Evolutionary conservation across 2,113 vertebrate genomes (phyloP).

Genomic region (Emydura subglobosa): DNA sequence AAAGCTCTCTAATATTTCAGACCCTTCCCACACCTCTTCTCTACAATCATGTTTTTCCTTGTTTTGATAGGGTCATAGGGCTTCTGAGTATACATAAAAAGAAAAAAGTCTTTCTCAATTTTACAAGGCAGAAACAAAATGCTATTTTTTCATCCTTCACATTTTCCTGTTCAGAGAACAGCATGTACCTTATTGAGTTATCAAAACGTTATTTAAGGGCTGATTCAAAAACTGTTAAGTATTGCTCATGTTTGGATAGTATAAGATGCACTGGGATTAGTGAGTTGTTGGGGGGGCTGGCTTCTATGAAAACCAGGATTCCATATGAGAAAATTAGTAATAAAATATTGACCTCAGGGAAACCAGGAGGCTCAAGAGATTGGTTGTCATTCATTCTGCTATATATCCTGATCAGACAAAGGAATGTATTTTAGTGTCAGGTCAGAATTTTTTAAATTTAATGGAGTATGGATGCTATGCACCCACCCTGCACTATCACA

Average conservation of each 20-base stretch:
- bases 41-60: not conserved
- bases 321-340: not conserved
- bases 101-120: not conserved
- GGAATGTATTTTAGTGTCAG: not conserved
- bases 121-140: not conserved
- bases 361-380: not conserved
- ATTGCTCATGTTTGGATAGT: not conserved
- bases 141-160: not conserved
- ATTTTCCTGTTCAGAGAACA: not conserved
- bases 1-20: not conserved
- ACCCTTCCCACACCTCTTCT: not conserved
- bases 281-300: not conserved
- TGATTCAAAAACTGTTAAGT: not conserved
- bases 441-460: not conserved
- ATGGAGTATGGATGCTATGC: too few relatives aligned
- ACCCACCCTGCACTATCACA: not conserved
- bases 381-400: not conserved
- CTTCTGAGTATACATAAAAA: not conserved
- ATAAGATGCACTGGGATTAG: not conserved
- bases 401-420: not conserved
- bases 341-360: not conserved
- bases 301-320: not conserved
- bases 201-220: not conserved
- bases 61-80: not conserved
- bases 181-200: not conserved